Conservation (phyloP, 2,113 vertebrate genomes). For the Amblyornis subalaris region DNA sequence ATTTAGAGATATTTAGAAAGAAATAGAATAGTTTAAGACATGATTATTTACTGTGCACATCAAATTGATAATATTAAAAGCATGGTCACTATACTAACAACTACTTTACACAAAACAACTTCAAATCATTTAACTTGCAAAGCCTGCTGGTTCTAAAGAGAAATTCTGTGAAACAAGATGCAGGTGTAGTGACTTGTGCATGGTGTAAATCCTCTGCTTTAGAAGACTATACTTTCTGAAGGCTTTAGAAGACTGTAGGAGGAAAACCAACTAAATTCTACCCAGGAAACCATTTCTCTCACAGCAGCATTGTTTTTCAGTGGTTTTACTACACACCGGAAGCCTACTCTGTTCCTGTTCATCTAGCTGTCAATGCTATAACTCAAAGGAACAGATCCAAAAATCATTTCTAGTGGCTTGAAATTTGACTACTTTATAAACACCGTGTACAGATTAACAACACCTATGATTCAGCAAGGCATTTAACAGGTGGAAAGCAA, state of each 20-base stretch:
- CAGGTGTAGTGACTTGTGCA: not conserved
- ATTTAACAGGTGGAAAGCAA: not conserved
- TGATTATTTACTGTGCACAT: not conserved
- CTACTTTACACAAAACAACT: not conserved
- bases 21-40: not conserved
- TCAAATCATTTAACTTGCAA: not conserved
- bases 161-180: not conserved
- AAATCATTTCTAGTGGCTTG: not conserved
- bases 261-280: not conserved
- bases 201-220: not conserved
- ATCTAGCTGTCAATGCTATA: not conserved
- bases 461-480: not conserved
- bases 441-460: rapidly evolving
- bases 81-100: not conserved
- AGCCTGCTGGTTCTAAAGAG: not conserved
- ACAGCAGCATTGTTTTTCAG: not conserved
- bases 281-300: constrained; percentile 30
- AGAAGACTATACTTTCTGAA: not conserved
- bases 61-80: not conserved
- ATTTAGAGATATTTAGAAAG: not conserved
- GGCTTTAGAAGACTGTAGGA: not conserved
- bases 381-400: not conserved
- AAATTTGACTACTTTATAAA: not conserved
- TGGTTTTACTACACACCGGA: constrained; percentile 18
- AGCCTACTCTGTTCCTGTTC: constrained; percentile 9